Conservation (phyloP, 2,113 vertebrate genomes). For the Myanophis thanlyinensis region DNA sequence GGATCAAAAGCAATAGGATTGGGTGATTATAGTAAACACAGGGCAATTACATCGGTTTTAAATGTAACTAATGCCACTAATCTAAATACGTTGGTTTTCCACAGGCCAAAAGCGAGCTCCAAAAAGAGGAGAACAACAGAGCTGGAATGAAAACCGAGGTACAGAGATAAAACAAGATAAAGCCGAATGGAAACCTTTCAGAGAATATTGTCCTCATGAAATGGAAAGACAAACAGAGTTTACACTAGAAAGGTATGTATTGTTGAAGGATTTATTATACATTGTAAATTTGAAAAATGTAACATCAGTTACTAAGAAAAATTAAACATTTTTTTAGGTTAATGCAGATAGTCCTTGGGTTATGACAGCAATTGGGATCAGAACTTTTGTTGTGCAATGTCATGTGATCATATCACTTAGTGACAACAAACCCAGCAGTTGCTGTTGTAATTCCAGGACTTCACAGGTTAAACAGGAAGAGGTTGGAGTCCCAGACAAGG, state of each 20-base stretch:
- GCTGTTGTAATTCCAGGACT: not conserved
- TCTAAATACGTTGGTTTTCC: not conserved
- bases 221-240: slow-evolving; percentile 63
- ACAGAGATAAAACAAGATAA: slow-evolving; percentile 65
- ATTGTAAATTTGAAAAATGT: not conserved
- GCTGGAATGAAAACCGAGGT: slow-evolving; percentile 60
- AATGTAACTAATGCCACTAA: not conserved
- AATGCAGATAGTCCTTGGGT: not conserved
- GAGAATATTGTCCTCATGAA: slow-evolving; percentile 60
- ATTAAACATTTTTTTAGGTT: not conserved
- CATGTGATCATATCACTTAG: not conserved
- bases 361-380: not conserved
- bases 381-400: not conserved
- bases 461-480: not conserved
- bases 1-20: not conserved
- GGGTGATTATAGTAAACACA: not conserved
- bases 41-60: not conserved
- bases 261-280: not conserved
- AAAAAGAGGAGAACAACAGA: slow-evolving; percentile 58
- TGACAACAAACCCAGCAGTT: not conserved
- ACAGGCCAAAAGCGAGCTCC: slow-evolving; percentile 66
- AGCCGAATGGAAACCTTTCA: slow-evolving; percentile 63
- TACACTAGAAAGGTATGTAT: slow-evolving; percentile 70
- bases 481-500: not conserved
- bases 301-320: not conserved